Evolutionary conservation across 2,888 invertebrate species (phyloP), one percentile per base, ranked within the genome.

Genomic region (Phymatocera aterrima): DNA sequence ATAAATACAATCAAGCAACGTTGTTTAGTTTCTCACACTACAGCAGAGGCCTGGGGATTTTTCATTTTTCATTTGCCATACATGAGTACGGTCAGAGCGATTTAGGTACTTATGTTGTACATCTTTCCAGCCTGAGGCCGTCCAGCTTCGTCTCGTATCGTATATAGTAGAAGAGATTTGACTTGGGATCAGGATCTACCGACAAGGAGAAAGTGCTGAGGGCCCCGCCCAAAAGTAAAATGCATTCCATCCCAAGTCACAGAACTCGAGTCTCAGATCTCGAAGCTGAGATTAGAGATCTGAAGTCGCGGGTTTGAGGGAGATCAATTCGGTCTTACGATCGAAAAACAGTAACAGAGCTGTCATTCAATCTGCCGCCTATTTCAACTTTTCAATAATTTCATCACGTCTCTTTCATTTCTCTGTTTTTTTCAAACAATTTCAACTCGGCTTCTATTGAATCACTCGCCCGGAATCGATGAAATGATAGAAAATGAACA

Each of bases 181-280:
- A 46, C 65, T 68, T 43, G 43, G 28, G 68, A 74, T n/a, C n/a
- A n/a, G n/a, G n/a, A n/a, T n/a, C 77, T 65, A 74, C 54, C 70
- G 79, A 75, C 64, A 82, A 43, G 51, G 72, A 72, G 72, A 72
- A 72, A 72, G 72, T 72, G 40, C 24, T 34, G 86, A n/a, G 86
- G 83, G 82, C 81, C 80, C 83, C 83, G 83, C 83, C 85, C 79
- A 82, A 78, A 72, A 80, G 77, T 81, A 77, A 83, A 83, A 84
- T 85, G 84, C 85, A 84, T 86, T 87, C 84, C 83, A 80, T 80
- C 79, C 75, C 68, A 43, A 40, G 64, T 34, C 46, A 21, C 78
- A 28, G n/a, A 12, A n/a, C 65, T 34, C n/a, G 24, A 18, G 48
- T 51, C 48, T 72, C 31, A 8, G 18, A 70, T 70, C 51, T 34